Conservation (phyloP, 1,140 invertebrate genomes). For the Bombus pyrosoma region DNA sequence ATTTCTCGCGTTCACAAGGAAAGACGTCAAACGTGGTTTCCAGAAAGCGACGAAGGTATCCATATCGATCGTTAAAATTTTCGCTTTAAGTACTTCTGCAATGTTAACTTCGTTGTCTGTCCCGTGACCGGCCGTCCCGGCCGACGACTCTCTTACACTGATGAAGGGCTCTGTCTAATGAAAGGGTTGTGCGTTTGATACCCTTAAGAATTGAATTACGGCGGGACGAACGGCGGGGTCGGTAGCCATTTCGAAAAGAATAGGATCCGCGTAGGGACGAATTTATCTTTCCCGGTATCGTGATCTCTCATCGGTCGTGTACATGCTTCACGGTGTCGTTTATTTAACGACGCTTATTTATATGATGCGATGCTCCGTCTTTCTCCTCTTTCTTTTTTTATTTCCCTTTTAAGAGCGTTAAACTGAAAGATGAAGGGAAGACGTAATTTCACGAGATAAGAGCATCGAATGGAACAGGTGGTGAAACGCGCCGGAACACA, state of each 20-base stretch:
- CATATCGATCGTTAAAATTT: conserved; percentile 72
- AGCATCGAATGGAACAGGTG: background rate
- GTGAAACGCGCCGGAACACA: background rate
- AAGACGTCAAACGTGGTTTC: conserved; percentile 8
- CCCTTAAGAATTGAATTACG: conserved; percentile 79
- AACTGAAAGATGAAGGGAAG: background rate
- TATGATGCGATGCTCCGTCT: conserved; percentile 1
- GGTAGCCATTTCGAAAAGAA: conserved; percentile 69
- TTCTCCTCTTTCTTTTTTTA: no score
- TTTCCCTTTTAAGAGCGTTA: no score
- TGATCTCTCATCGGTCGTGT: conserved; percentile 54
- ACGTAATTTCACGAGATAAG: conserved; percentile 2
- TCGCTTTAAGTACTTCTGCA: conserved; percentile 74
- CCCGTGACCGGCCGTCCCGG: conserved; percentile 27
- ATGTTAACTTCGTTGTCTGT: conserved; percentile 73
- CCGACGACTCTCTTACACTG: conserved; percentile 70
- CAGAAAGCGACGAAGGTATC: conserved; percentile 37
- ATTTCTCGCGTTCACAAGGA: background rate
- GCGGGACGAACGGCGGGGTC: conserved; percentile 55
- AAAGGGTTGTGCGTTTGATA: conserved; percentile 79
- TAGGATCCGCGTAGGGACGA: conserved; percentile 40
- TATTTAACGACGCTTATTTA: conserved; percentile 59
- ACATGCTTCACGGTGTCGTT: conserved; percentile 28
- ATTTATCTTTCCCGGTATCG: conserved; percentile 62
- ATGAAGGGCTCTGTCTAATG: conserved; percentile 76